Evolutionary conservation across 2,797 vertebrate species (phyloP).

Genomic region (Dermochelys coriacea): DNA sequence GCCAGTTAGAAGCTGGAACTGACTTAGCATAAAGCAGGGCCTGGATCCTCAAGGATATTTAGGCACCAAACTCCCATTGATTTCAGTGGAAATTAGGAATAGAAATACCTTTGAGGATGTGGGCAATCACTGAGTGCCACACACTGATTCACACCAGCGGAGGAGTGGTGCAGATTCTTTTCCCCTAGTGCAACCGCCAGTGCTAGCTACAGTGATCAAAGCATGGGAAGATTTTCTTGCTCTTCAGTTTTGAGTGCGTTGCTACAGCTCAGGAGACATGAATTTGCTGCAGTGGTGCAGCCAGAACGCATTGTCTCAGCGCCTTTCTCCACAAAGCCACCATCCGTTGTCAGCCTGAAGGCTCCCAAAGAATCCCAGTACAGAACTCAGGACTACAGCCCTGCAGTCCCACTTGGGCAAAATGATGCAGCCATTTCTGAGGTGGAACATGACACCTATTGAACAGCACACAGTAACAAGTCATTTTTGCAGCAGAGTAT

Average conservation of each 20-base stretch:
- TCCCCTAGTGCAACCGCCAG: too few species aligned
- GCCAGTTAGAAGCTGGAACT: not conserved
- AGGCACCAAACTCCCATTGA: not conserved
- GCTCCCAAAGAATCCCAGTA: not conserved
- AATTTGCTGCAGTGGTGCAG: not conserved
- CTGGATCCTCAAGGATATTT: not conserved
- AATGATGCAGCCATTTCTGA: not conserved
- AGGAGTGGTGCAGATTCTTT: not conserved
- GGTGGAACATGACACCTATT: not conserved
- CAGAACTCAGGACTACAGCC: not conserved
- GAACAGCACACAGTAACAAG: not conserved
- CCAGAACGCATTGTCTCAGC: not conserved
- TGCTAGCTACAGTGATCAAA: not conserved
- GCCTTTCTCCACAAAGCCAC: not conserved
- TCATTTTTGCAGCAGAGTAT: not conserved
- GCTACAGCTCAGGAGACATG: not conserved
- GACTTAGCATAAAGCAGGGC: not conserved
- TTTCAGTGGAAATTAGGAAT: not conserved
- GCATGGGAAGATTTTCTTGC: not conserved
- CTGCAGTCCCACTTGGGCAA: not conserved
- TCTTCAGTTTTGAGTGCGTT: not conserved
- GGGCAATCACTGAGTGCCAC: not conserved
- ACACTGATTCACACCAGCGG: not conserved
- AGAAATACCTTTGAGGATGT: not conserved
- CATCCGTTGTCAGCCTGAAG: not conserved